Evolutionary conservation across 1,140 invertebrate species (phyloP), one percentile per base, ranked within the genome.

Genomic region (Ephestia elutella): DNA sequence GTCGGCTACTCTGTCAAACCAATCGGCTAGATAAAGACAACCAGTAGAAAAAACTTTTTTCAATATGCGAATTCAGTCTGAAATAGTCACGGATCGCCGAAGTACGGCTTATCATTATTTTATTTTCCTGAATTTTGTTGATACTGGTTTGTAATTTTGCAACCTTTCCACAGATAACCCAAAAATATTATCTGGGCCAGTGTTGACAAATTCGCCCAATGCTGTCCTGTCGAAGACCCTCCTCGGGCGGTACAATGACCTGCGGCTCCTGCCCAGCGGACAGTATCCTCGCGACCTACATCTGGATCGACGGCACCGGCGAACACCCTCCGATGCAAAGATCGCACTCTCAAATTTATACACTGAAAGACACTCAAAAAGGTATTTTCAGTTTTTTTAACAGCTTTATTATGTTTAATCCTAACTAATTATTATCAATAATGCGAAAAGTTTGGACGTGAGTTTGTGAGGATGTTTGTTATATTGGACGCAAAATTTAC

Each of bases 221-320:
- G 86, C 84, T 5, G 86, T 87, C 50, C 70, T 92, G 21, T 93
- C 96, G 68, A 97, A 97, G 79, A 90, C 90, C 13, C 86, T 96
- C 2, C 78, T 96, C 54, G 89, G 91, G 13, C 91, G 92, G 55
- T 98, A 96, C 78, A 86, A 96, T 71, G 90, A 91, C 53, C 88
- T 98, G 48, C 93, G 93, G 0, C 91, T 95, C 60, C n/a, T n/a
- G n/a, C n/a, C 95, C 95, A 0, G 93, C 94, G 0, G 91, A 95
- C 60, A 91, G 92, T 73, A 91, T 96, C 30, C 93, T 96, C 75
- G 95, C 93, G 0, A 96, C 95, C 64, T 99, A 99, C 87, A 92
- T 99, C 35, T 99, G 98, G 97, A 97, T 99, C 61, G 97, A 99
- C 83, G 97, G 97, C 3, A 95, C 95, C 0, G 96, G 96, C 0